phyloP scores from a whole-genome alignment of 2,797 vertebrate genomes.

The Distichodus sexfasciatus region DNA sequence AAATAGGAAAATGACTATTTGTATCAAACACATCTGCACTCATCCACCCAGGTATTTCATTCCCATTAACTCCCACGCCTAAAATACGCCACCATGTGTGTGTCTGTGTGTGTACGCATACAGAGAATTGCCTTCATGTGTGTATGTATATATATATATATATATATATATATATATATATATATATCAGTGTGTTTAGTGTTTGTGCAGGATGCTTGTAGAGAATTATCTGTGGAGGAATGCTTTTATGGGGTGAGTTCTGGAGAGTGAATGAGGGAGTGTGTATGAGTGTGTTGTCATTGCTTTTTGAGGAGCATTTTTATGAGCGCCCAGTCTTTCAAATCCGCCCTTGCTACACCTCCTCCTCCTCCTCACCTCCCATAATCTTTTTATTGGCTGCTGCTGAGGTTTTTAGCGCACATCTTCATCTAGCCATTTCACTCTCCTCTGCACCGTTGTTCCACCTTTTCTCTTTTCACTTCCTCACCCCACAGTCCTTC shows the following conservation, averaged over 20 bases:
- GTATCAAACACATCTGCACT: constrained; percentile 99
- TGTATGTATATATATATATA: constrained; percentile 54
- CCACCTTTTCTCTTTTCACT: not conserved
- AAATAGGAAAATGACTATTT: constrained; percentile 99
- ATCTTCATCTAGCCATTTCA: constrained; percentile 66
- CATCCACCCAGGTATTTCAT: constrained; percentile 99
- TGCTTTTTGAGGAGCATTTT: constrained; percentile 74
- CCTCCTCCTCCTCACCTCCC: constrained; percentile 46
- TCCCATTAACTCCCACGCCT: constrained; percentile 99
- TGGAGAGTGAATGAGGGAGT: constrained; percentile 1
- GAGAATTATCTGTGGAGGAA: constrained; percentile 80
- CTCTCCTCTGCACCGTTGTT: not conserved
- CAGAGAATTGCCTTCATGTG: constrained; percentile 24
- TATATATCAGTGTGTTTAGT: constrained; percentile 60
- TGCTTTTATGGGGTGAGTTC: constrained; percentile 70
- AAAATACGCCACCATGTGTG: constrained; percentile 92
- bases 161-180: constrained; percentile 55
- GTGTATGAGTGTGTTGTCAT: constrained; percentile 15
- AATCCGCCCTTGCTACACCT: constrained; percentile 46
- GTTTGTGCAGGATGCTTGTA: constrained; percentile 87
- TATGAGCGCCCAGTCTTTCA: constrained; percentile 55
- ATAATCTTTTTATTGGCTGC: constrained; percentile 66
- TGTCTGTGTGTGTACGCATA: constrained; percentile 50
- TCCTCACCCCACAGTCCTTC: not conserved
- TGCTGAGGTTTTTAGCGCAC: constrained; percentile 67